Base-by-base conservation (phyloP, 1,140 invertebrate genomes). In the Adelges cooleyi region DNA sequence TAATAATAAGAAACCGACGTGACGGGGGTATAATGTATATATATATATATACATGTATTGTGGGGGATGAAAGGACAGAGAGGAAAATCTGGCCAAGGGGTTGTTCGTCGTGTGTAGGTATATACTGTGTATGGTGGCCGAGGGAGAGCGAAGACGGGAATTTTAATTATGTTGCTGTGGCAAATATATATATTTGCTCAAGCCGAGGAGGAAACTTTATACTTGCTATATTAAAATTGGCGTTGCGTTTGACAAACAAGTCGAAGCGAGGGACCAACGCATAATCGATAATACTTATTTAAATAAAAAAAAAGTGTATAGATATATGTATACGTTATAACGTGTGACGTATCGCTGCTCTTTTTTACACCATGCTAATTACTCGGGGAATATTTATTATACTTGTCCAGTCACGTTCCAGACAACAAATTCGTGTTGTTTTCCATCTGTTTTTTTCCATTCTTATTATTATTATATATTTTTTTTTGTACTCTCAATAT, bases 131-230 rank as follows among this genome's bases (percentile, higher is more conserved):
- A 13, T 15, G 3, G 40, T 17, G 40, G 18, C 11, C 3, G 44
- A 3, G 44, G 15, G 49, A 29, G 25, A 62, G n/a, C n/a, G n/a
- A n/a, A n/a, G 25, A 29, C 23, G 42, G 18, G 4, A 9, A 62
- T 62, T 62, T 62, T 48, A 46, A 62, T 62, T 62, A 48, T 48
- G 56, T 62, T 42, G 40, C 22, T 4, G 18, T 2, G 23, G 15
- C n/a, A 10, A 27, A 56, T 23, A 36, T 40, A 11, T 33, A 33
- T 33, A 33, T 33, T 33, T 33, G 29, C 29, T 5, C 29, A 33
- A 33, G 29, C 5, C 11, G 11, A 33, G n/a, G 29, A 33, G 29
- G 29, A 33, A 33, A n/a, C n/a, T n/a, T n/a, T n/a, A n/a, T 33
- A 11, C 29, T 11, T 33, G 29, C 29, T 5, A 33, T 33, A 33